These are phyloP conservation scores for Wiebesia pumilae DNA, from an alignment of 1,140 invertebrate species.

Conservation along the genomic window DNA sequence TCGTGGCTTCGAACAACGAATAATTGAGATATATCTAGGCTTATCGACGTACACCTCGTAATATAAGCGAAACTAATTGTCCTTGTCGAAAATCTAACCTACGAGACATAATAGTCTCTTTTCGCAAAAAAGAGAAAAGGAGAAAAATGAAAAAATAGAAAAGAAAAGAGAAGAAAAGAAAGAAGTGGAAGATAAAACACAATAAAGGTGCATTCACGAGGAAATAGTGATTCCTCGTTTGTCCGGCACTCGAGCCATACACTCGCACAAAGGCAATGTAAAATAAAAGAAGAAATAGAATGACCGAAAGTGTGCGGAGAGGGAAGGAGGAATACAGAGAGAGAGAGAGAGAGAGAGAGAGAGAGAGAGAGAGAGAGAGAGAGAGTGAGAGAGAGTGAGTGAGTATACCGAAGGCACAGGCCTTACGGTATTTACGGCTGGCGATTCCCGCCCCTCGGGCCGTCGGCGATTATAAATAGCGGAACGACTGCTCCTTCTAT, in stretches of 20 bases:
- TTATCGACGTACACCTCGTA: not conserved
- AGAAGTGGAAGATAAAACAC: not conserved
- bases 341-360: no score
- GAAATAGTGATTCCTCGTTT: constrained; percentile 18
- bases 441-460: constrained; percentile 31
- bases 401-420: not conserved
- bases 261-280: not conserved
- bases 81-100: not conserved
- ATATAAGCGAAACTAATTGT: not conserved
- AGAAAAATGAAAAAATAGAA: no score
- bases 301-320: not conserved
- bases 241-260: not conserved
- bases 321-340: not conserved
- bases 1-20: no score
- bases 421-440: constrained; percentile 45
- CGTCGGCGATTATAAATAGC: constrained; percentile 38
- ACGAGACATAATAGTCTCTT: not conserved
- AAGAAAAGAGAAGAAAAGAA: not conserved
- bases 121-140: not conserved
- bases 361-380: not conserved
- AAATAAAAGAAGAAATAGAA: constrained; percentile 11
- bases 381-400: not conserved
- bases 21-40: no score
- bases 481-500: constrained; percentile 7
- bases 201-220: not conserved